Evolutionary conservation across 2,888 invertebrate species (phyloP).

Genomic region (Sphinx pinastri): DNA sequence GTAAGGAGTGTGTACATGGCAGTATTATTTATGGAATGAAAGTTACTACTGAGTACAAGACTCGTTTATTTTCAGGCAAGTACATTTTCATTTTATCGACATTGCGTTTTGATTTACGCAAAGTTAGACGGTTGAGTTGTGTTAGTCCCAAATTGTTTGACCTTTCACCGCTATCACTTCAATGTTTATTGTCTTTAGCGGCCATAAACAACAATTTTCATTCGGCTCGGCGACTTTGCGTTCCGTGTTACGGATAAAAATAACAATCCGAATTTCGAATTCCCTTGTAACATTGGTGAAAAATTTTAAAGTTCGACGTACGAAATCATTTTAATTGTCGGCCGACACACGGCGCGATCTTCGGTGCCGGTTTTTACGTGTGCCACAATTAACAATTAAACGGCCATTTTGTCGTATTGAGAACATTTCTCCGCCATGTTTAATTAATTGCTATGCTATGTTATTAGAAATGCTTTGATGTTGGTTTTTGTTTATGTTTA

Average conservation of each 20-base stretch:
- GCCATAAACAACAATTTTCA: slow-evolving; percentile 14
- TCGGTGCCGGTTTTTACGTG: slow-evolving; percentile 6
- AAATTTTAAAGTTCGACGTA: slow-evolving; percentile 19
- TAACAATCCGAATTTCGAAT: slow-evolving; percentile 8
- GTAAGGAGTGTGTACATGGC: no score
- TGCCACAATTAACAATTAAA: slow-evolving; percentile 19
- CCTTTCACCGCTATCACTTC: slow-evolving; percentile 8
- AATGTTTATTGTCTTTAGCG: slow-evolving; percentile 18
- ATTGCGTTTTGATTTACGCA: slow-evolving; percentile 12
- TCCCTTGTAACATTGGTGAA: slow-evolving; percentile 23
- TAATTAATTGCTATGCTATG: slow-evolving; percentile 17
- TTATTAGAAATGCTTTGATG: slow-evolving; percentile 9
- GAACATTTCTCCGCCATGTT: slow-evolving; percentile 18
- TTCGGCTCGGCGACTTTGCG: slow-evolving; percentile 7
- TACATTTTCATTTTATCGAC: slow-evolving; percentile 2
- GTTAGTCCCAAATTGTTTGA: slow-evolving; percentile 8
- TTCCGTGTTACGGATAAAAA: slow-evolving; percentile 2
- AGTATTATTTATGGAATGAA: no score
- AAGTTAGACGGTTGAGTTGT: slow-evolving; percentile 14
- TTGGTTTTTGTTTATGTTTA: background rate
- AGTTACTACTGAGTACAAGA: background rate
- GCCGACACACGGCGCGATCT: slow-evolving; percentile 22
- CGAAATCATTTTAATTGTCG: slow-evolving; percentile 26
- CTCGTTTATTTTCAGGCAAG: background rate
- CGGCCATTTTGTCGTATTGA: slow-evolving; percentile 19